Evolutionary conservation across 1,140 invertebrate species (phyloP).

Genomic region (Pissodes strobi): DNA sequence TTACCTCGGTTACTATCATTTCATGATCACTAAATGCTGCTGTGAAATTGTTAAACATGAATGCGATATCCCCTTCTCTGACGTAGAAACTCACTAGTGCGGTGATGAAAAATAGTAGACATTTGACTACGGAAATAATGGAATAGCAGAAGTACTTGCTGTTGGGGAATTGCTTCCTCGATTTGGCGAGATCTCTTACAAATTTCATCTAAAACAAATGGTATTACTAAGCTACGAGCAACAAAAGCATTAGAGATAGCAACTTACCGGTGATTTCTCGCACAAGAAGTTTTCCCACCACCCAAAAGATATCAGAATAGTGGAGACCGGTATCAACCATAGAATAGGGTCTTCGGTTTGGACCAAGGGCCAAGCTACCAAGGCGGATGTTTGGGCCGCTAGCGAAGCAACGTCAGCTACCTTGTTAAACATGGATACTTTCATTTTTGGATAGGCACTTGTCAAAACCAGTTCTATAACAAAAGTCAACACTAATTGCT

Average conservation of each 20-base stretch:
- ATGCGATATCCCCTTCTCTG: conserved; percentile 59
- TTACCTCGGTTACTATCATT: conserved; percentile 64
- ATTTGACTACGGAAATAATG: conserved; percentile 71
- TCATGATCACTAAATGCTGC: conserved; percentile 61
- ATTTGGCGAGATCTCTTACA: conserved; percentile 59
- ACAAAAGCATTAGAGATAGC: no score
- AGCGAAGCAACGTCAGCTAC: conserved; percentile 55
- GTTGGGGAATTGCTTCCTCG: conserved; percentile 63
- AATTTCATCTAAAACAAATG: conserved; percentile 23
- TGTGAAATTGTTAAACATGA: conserved; percentile 61
- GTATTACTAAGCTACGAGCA: no score
- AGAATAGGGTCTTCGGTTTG: conserved; percentile 51
- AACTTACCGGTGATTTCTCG: conserved; percentile 12
- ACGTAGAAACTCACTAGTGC: conserved; percentile 63
- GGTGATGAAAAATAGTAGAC: conserved; percentile 63
- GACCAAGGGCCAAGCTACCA: conserved; percentile 70
- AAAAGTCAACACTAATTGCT: no score
- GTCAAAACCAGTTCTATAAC: conserved; percentile 1
- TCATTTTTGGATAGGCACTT: not conserved
- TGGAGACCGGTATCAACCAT: conserved; percentile 68
- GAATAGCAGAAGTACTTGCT: conserved; percentile 72
- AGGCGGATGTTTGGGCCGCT: conserved; percentile 64
- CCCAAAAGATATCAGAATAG: conserved; percentile 74
- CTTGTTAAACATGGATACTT: not conserved
- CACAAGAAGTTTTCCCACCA: conserved; percentile 85